Conservation (phyloP, 2,113 vertebrate species). For the Labeo rohita region DNA sequence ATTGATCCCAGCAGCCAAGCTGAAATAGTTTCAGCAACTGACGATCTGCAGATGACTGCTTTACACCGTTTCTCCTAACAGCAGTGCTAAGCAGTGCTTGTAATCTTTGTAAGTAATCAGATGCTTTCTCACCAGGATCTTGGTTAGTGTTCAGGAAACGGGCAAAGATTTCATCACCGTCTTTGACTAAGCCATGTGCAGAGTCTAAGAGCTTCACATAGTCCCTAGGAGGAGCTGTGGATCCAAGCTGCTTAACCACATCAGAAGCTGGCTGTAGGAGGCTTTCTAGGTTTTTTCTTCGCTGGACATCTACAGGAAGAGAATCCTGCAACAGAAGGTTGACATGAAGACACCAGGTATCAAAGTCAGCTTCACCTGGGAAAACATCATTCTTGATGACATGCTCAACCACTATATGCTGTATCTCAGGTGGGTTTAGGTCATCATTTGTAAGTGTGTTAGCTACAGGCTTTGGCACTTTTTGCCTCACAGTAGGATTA, state of each 20-base stretch:
- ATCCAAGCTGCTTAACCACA: no score
- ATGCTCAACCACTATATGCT: constrained; percentile 18
- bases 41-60: not conserved
- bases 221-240: no score
- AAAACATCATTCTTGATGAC: not conserved
- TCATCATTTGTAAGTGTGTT: not conserved
- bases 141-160: no score
- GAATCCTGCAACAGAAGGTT: constrained; percentile 40
- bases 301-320: not conserved
- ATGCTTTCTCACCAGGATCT: no score
- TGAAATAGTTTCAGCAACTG: not conserved
- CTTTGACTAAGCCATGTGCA: no score
- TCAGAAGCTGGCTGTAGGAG: not conserved
- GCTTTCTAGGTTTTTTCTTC: constrained; percentile 30
- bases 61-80: no score
- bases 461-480: not conserved
- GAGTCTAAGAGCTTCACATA: no score
- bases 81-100: no score
- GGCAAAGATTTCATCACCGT: no score
- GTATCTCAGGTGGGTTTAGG: not conserved
- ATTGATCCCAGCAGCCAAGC: not conserved
- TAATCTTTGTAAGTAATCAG: no score
- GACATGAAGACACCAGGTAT: constrained; percentile 39
- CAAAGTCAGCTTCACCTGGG: constrained; percentile 27
- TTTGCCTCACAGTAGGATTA: not conserved